Evolutionary conservation across 2,888 invertebrate genomes (phyloP).

Genomic region (Arge pagana): DNA sequence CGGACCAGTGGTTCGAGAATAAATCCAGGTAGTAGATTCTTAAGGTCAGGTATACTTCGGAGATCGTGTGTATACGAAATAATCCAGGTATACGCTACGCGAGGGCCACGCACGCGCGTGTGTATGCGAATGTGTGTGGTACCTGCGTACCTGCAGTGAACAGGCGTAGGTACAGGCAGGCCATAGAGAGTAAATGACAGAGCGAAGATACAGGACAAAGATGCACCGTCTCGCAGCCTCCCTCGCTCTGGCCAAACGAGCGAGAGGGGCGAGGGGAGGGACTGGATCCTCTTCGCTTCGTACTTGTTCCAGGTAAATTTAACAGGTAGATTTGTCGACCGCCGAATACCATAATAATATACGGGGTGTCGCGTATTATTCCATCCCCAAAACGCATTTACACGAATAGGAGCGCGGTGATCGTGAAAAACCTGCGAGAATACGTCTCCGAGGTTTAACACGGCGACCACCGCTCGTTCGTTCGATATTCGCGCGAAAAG

Average conservation of each 20-base stretch:
- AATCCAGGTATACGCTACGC: no score
- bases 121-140: neutral
- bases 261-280: no score
- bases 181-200: constrained; percentile 16
- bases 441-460: no score
- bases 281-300: neutral
- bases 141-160: neutral
- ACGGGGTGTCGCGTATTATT: no score
- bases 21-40: no score
- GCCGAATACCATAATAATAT: constrained; percentile 23
- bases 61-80: constrained; percentile 9
- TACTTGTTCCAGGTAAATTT: constrained; percentile 11
- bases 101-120: constrained; percentile 2
- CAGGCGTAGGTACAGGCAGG: neutral
- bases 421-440: no score
- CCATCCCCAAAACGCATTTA: no score
- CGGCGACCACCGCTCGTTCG: no score
- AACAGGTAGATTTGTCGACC: constrained; percentile 15
- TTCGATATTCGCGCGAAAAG: no score
- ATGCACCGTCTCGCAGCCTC: constrained; percentile 5
- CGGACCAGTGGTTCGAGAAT: constrained; percentile 14
- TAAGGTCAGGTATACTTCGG: neutral
- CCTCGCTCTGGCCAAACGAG: no score
- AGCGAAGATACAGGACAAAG: neutral
- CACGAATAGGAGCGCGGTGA: no score